Evolutionary conservation across 2,888 invertebrate genomes (phyloP), one percentile per base, ranked within the genome.

Genomic region (Eulithis testata): DNA sequence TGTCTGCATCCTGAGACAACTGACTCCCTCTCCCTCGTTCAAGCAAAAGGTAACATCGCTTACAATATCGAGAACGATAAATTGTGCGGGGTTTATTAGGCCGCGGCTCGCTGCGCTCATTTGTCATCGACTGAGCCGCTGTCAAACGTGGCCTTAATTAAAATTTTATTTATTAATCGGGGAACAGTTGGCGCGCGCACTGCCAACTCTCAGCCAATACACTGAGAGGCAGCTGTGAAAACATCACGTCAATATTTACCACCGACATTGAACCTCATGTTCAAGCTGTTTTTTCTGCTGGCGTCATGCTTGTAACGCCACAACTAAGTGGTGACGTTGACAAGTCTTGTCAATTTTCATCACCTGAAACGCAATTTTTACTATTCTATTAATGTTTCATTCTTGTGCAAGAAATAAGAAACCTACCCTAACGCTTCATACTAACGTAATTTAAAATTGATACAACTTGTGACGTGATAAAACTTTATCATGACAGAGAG

Each of bases 111-210:
- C 51, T 60, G 49, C 44, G 60, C 44, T 67, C 67, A 56, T 70
- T 63, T 59, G 65, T 70, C 70, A 65, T 67, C 63, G 63, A 37
- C 45, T 54, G 62, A 60, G 65, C 59, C 54, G 62, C 63, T 51
- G 61, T 61, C 63, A 36, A 40, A 55, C 64, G 37, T 55, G 51
- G 14, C 54, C 65, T 65, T 70, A 51, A 70, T 67, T 70, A 66
- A 63, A 66, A 63, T 60, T 70, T 70, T 70, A 70, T 63, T 65
- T 63, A 70, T 63, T 65, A 70, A 70, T 65, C 65, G 44, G 52
- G 64, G 43, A 54, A 51, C 58, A 37, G 61, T 62, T 51, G 56
- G 62, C 43, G 59, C 63, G 56, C 44, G 49, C 37, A 53, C 12
- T 57, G 45, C 27, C 57, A 59, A 55, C 50, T 53, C 44, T 37